These are phyloP conservation scores for Chaenogobius annularis DNA, from an alignment of 2,113 vertebrate genomes.

Conservation along the genomic window DNA sequence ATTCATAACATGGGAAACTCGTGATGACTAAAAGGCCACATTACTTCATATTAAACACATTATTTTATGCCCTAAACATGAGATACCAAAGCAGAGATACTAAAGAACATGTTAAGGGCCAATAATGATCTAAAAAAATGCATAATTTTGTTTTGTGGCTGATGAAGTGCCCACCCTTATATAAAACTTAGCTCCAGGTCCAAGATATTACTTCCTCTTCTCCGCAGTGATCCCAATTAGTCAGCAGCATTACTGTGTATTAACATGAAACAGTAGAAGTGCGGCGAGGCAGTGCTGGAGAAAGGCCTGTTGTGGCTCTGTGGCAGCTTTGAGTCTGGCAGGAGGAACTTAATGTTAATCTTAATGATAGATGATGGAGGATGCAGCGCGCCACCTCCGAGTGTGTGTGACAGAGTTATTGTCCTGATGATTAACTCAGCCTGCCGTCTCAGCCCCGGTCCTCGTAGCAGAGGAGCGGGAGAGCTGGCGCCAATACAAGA, in stretches of 20 bases:
- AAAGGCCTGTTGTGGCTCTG: constrained; percentile 19
- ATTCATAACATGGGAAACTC: no score
- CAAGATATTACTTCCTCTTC: constrained; percentile 3
- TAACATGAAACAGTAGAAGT: not conserved
- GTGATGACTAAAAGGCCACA: no score
- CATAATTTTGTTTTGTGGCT: no score
- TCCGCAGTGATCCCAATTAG: not conserved
- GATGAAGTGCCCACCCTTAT: no score
- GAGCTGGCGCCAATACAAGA: constrained; percentile 42
- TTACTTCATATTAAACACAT: no score
- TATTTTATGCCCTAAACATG: no score
- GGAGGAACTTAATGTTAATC: constrained; percentile 64
- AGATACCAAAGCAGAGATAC: no score
- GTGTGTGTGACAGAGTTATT: constrained; percentile 65
- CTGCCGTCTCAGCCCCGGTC: constrained; percentile 36
- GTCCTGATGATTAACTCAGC: constrained; percentile 65
- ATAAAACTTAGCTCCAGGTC: no score
- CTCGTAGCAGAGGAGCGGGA: constrained; percentile 26
- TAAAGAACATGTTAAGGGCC: no score
- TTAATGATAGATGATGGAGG: constrained; percentile 67
- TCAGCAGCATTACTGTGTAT: no score
- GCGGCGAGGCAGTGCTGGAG: constrained; percentile 4
- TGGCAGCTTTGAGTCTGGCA: constrained; percentile 26
- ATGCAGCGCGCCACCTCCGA: constrained; percentile 36
- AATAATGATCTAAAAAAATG: no score